Evolutionary conservation across 2,113 vertebrate species (phyloP).

Genomic region (Pseudolaguvia tuberculata): DNA sequence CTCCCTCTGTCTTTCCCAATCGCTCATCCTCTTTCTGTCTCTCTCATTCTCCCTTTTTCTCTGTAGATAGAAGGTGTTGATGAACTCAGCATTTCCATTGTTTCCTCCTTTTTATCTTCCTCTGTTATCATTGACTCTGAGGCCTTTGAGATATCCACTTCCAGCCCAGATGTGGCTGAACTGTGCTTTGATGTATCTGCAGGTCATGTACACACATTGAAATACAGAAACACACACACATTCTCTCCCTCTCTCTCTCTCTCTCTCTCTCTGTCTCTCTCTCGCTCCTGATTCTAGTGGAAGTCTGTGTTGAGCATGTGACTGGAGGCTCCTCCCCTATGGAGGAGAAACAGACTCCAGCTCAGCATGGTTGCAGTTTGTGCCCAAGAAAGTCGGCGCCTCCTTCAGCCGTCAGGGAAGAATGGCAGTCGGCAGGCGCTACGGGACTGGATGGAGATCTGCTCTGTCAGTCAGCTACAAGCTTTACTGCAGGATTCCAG

Average conservation of each 20-base stretch:
- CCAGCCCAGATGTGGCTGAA: too few relatives aligned
- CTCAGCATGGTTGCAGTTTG: slow-evolving; percentile 13
- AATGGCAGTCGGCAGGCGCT: slow-evolving; percentile 41
- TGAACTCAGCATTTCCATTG: too few relatives aligned
- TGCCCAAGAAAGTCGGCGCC: slow-evolving; percentile 14
- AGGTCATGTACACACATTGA: too few relatives aligned
- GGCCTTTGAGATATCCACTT: too few relatives aligned
- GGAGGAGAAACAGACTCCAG: slow-evolving; percentile 11
- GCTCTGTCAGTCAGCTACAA: background rate
- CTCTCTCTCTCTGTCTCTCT: background rate
- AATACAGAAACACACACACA: too few relatives aligned
- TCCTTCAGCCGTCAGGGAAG: slow-evolving; percentile 28
- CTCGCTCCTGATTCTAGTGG: slow-evolving; percentile 15
- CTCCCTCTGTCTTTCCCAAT: background rate
- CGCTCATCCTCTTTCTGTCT: background rate
- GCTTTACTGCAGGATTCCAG: background rate
- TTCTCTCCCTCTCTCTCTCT: background rate
- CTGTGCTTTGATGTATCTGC: too few relatives aligned
- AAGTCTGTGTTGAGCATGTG: background rate
- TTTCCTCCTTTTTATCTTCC: too few relatives aligned
- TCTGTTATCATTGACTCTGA: too few relatives aligned
- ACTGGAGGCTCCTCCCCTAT: slow-evolving; percentile 24
- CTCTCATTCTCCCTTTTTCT: background rate
- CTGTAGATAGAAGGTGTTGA: too few relatives aligned
- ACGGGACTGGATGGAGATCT: slow-evolving; percentile 45